These are phyloP conservation scores for Chionomys nivalis DNA, from an alignment of 2,113 vertebrate species.

Conservation along the genomic window DNA sequence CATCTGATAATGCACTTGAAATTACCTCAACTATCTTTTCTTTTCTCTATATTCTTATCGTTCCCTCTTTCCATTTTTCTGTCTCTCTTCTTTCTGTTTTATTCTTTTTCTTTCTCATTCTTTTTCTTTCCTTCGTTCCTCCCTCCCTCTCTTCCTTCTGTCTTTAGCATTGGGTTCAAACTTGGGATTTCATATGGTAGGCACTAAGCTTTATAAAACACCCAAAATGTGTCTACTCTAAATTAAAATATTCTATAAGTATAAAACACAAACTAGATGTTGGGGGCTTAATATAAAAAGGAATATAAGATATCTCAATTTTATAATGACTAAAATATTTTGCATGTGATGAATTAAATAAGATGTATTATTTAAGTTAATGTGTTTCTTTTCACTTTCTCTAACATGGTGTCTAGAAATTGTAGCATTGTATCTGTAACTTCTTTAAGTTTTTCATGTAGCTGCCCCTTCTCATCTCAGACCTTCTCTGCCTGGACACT, in stretches of 20 bases:
- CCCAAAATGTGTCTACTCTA: neutral
- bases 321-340: slow-evolving; percentile 26
- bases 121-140: neutral
- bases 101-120: neutral
- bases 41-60: neutral
- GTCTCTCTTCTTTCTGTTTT: neutral
- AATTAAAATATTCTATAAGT: neutral
- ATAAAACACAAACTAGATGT: slow-evolving; percentile 4
- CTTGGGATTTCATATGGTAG: neutral
- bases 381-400: slow-evolving; percentile 35
- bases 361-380: neutral
- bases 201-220: neutral
- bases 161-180: neutral
- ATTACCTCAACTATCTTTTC: neutral
- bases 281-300: neutral
- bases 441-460: slow-evolving; percentile 1
- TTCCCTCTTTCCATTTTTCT: neutral
- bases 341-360: neutral
- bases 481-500: neutral
- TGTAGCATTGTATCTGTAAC: neutral
- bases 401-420: neutral
- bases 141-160: neutral
- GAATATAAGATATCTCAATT: neutral
- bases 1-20: neutral
- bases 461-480: neutral